Percentiles rank a stretch among this genome's conserved stretches.
phyloP scores from a whole-genome alignment of 2,113 vertebrate species.

The Neogobius melanostomus region DNA sequence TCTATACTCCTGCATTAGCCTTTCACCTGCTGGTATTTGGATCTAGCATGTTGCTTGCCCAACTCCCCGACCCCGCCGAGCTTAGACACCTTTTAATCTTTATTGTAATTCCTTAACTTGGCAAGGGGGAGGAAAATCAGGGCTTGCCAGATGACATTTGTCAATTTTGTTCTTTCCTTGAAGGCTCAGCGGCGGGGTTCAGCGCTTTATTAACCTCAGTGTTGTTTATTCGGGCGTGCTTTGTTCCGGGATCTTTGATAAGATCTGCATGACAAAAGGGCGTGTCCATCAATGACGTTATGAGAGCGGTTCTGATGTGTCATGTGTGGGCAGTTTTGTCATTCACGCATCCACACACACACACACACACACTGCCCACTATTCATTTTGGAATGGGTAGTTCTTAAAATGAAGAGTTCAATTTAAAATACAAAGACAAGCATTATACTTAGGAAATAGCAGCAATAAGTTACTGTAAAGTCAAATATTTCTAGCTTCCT shows the following conservation, averaged over 20 bases:
- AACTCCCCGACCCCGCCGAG: conserved; percentile 13
- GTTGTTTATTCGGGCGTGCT: conserved; percentile 7
- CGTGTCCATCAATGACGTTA: no score
- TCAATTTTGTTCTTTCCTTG: conserved; percentile 9
- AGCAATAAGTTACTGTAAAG: no score
- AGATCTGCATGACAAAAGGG: neutral
- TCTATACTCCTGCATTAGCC: conserved; percentile 45
- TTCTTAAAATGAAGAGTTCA: no score
- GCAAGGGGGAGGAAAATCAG: neutral
- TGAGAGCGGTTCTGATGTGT: no score
- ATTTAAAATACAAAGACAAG: no score
- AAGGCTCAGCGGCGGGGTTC: neutral
- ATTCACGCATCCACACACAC: no score
- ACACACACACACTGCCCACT: no score
- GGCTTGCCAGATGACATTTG: conserved; percentile 13
- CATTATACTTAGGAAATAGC: no score
- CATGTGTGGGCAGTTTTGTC: no score
- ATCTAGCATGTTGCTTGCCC: conserved; percentile 31
- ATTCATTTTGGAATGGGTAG: no score
- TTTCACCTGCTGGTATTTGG: conserved; percentile 46
- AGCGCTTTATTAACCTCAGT: conserved; percentile 25
- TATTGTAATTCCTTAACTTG: conserved; percentile 19
- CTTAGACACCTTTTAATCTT: conserved; percentile 12
- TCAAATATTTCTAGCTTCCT: no score
- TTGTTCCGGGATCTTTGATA: conserved; percentile 9